Evolutionary conservation across 2,888 invertebrate genomes (phyloP), one percentile per base, ranked within the genome.

Genomic region (Lydus trimaculatus): DNA sequence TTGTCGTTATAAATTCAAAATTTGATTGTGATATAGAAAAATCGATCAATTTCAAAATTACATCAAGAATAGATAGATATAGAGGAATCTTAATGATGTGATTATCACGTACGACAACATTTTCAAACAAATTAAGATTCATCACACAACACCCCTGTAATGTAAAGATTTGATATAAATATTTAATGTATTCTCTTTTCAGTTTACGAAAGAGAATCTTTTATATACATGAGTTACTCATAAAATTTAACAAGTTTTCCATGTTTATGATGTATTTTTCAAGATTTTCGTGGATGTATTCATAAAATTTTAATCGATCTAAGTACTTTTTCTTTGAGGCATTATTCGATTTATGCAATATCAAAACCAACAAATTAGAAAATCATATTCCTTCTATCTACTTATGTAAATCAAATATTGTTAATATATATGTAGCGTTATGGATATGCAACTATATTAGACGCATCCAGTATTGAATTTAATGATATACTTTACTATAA

Each of bases 401-500:
- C 15, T 69, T 66, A 69, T 69, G 69, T 63, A 69, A 66, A 69
- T 69, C 63, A 66, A 66, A 66, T 63, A 7, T 33, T 7, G 5
- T 9, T 11, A 11, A 2, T 7, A 33, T 7, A n/a, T n/a, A n/a
- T n/a, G n/a, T n/a, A 33, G 11, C 33, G 33, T 33, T 33, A 33
- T 33, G 8, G 33, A 43, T 43, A 63, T 61, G 63, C 66, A 66
- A 65, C 63, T 64, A 70, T 64, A 70, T 70, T 66, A 67, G 33
- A 4, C 61, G 62, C 66, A 64, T 72, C 70, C 70, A 62, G 58
- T 25, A 60, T 61, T 15, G 15, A 39, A 61, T 64, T 66, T 71
- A 65, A 72, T 69, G 69, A 67, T 72, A 66, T 72, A 72, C 71
- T 73, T 43, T 73, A 73, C 71, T 69, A 69, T 73, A 72, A 71